Base-by-base conservation (phyloP, 1,140 invertebrate species). In the Aporrectodea caliginosa region DNA sequence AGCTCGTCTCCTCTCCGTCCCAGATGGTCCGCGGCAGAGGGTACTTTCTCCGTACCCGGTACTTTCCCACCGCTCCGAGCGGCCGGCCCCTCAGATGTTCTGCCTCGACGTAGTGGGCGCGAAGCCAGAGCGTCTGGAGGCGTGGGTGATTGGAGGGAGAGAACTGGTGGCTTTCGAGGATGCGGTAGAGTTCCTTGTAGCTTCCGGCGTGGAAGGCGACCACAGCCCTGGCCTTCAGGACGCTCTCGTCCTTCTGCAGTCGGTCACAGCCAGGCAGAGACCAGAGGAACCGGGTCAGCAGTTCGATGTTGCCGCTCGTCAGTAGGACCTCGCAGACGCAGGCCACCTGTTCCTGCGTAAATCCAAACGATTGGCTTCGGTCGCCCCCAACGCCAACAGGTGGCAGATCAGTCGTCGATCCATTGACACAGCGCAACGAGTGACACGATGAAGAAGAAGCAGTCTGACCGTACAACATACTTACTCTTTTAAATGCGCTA, bases 1-100 rank as follows among this genome's bases (percentile, higher is more conserved):
- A 99, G 83, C 94, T 95, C 1, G 96, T 99, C 88, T 99, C 96
- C 88, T 99, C 98, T 35, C 98, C 98, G 86, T 99, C 97, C 98
- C 98, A 99, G 84, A 99, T 99, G 43, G 97, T 99, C 82, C 95
- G 89, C 2, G 98, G 98, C 81, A 99, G 89, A 2, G 97, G 97
- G 88, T 97, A 98, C 91, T 99, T 99, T 87, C 96, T 92, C 35
- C 98, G 90, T n/a, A 99, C 95, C 43, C 98, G 90, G 90, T 99
- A 99, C 90, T 99, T 99, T 72, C 92, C 92, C 85, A 96, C 93
- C 72, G 95, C 94, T 33, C 97, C 97, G 78, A 98, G 90, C 69
- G 95, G 94, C 88, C 95, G 91, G 80, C 96, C 96, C 80, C 97
- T 90, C 33, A 98, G 89, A 90, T 96, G 94, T 90, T 99, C 97